phyloP scores from a whole-genome alignment of 1,140 invertebrate genomes.

The Agrypnia vestita region DNA sequence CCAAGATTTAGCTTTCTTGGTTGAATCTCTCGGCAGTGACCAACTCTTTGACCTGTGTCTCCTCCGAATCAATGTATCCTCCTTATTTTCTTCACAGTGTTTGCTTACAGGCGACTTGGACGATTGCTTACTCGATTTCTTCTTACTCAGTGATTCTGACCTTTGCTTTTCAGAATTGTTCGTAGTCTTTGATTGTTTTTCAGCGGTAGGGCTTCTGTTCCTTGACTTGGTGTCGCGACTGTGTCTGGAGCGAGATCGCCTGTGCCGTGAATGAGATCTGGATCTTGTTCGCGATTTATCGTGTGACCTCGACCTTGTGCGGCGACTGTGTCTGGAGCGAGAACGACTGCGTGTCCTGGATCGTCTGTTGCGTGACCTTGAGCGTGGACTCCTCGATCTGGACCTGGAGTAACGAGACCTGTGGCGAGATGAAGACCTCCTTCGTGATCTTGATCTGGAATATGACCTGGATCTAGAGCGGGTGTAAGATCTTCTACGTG shows the following conservation, averaged over 20 bases:
- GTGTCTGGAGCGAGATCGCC: constrained; percentile 39
- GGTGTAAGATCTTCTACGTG: constrained; percentile 68
- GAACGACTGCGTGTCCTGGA: constrained; percentile 47
- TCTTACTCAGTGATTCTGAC: background rate
- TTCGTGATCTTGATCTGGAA: constrained; percentile 63
- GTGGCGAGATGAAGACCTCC: constrained; percentile 56
- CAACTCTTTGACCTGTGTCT: constrained; percentile 50
- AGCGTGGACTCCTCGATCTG: constrained; percentile 59
- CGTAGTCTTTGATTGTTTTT: background rate
- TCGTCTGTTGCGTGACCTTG: constrained; percentile 56
- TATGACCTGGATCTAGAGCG: constrained; percentile 65
- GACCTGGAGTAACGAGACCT: constrained; percentile 57
- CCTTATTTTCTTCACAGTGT: background rate
- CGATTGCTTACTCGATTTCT: constrained; percentile 1
- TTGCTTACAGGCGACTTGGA: constrained; percentile 19
- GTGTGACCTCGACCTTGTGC: constrained; percentile 22
- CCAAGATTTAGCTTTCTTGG: constrained; percentile 62
- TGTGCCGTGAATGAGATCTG: constrained; percentile 43
- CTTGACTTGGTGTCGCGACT: constrained; percentile 6
- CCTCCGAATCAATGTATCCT: background rate
- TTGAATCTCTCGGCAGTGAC: constrained; percentile 62
- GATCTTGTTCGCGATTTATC: constrained; percentile 26
- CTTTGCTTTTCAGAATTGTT: constrained; percentile 13
- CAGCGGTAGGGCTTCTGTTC: background rate
- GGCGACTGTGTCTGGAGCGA: constrained; percentile 40